A percentile compares a stretch with the other conserved stretches of the same genome.
Conservation (phyloP, 1,140 invertebrate genomes). For the Drosophila pseudoobscura region DNA sequence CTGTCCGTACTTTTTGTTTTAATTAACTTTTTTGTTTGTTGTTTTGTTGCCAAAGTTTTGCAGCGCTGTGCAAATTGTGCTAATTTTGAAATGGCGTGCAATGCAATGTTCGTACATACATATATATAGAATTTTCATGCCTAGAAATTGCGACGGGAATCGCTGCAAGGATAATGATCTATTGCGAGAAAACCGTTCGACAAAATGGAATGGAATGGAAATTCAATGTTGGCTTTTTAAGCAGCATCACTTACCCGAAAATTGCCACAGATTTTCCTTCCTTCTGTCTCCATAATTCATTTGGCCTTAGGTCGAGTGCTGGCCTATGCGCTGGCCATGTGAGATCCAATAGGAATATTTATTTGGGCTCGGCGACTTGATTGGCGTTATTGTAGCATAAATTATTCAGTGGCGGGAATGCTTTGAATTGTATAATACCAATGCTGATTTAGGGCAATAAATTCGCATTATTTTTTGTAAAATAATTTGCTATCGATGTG, state of each 20-base stretch:
- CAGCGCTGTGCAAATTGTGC: slow-evolving; percentile 42
- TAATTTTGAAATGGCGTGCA: slow-evolving; percentile 43
- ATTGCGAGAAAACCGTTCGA: background rate
- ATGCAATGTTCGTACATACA: slow-evolving; percentile 9
- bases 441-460: slow-evolving; percentile 55
- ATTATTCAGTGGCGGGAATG: slow-evolving; percentile 47
- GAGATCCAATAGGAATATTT: background rate
- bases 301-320: background rate
- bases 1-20: slow-evolving; percentile 67
- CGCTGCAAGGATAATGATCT: background rate
- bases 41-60: slow-evolving; percentile 31
- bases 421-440: slow-evolving; percentile 31
- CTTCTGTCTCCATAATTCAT: slow-evolving; percentile 12
- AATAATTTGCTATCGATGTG: slow-evolving; percentile 45
- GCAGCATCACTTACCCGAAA: too few relatives aligned
- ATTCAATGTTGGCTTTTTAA: background rate
- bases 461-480: slow-evolving; percentile 65
- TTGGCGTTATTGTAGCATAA: slow-evolving; percentile 52
- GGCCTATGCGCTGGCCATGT: background rate
- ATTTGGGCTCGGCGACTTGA: slow-evolving; percentile 39
- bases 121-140: slow-evolving; percentile 24
- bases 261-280: background rate
- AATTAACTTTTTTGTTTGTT: slow-evolving; percentile 61
- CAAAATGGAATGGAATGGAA: too few relatives aligned
- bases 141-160: slow-evolving; percentile 4